A percentile compares a stretch with the other conserved stretches of the same genome.
Conservation (phyloP, 2,888 invertebrate species). For the Metacarcinus magister region DNA sequence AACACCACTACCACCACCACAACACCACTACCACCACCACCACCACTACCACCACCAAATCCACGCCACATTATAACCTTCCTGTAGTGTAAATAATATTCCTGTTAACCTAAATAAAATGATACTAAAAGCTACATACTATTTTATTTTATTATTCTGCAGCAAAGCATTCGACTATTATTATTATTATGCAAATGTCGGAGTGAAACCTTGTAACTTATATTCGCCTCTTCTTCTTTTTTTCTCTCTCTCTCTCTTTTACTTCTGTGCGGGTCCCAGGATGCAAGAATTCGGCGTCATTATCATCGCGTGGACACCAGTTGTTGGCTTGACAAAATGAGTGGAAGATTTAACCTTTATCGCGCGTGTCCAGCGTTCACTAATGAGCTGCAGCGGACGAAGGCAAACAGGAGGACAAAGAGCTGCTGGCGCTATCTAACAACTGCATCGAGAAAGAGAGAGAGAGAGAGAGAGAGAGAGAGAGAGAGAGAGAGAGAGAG, state of each 20-base stretch:
- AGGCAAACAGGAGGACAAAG: no score
- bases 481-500: conserved; percentile 26
- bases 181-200: not conserved
- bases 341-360: not conserved
- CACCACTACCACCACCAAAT: not conserved
- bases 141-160: no score
- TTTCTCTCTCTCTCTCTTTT: not conserved
- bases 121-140: not conserved
- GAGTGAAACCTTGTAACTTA: not conserved
- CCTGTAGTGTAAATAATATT: no score
- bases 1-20: not conserved
- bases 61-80: not conserved
- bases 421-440: no score
- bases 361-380: not conserved
- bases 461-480: conserved; percentile 26
- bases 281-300: not conserved
- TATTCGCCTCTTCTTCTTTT: not conserved
- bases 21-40: not conserved
- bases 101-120: not conserved
- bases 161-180: no score
- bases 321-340: not conserved
- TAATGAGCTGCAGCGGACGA: not conserved
- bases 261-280: not conserved
- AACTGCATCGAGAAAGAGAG: not conserved
- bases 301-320: not conserved